Conservation (phyloP, 2,797 vertebrate genomes). For the Setipinna tenuifilis region DNA sequence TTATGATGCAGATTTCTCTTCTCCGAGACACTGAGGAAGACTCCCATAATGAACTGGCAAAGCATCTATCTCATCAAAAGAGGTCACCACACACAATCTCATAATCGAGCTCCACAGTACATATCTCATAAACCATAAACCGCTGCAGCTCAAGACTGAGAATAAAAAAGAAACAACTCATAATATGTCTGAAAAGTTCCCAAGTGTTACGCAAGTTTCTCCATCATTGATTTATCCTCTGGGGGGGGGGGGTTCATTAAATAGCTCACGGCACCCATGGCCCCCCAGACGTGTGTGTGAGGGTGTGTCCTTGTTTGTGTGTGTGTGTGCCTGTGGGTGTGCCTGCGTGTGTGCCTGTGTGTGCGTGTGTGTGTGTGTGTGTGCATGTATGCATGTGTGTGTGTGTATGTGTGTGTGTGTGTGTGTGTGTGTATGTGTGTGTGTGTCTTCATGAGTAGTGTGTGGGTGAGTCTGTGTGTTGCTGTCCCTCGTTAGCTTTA, state of each 20-base stretch:
- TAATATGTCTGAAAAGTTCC: neutral
- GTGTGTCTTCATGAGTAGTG: no score
- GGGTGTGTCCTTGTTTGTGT: no score
- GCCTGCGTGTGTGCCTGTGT: neutral
- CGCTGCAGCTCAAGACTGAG: neutral
- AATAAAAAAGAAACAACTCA: neutral
- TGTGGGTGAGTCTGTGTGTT: constrained; percentile 30
- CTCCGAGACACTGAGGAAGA: neutral
- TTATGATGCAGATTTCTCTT: neutral
- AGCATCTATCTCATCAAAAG: neutral
- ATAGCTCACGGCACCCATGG: no score
- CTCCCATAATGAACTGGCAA: neutral
- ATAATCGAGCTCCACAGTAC: neutral
- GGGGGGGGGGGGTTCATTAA: no score
- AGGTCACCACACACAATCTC: neutral
- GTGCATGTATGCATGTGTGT: neutral
- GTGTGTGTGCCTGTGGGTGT: constrained; percentile 9
- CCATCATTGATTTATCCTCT: neutral
- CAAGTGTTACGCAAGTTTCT: neutral
- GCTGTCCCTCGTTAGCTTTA: neutral
- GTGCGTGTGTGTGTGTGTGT: neutral
- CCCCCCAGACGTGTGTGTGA: no score
- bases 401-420: neutral
- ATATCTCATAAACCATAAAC: neutral
- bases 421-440: constrained; percentile 12